Base-by-base conservation (phyloP, 2,113 vertebrate genomes). In the Malaclemys terrapin region DNA sequence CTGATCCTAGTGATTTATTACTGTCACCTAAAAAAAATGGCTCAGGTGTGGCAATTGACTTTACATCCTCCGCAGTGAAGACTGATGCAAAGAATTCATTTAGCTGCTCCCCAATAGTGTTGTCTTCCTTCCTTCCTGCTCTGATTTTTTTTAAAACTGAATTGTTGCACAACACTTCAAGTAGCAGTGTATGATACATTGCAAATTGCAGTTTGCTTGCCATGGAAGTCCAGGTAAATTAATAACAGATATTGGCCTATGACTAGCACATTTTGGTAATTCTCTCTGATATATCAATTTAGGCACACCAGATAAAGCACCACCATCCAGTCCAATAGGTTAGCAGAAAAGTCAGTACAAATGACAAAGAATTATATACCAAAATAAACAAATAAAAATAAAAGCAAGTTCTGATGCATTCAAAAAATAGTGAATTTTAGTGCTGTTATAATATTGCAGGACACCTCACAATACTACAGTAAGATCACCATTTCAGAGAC, bases 231-330 rank as follows among this genome's bases (percentile, higher is more conserved):
- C 54, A 56, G 54, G 24, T 22, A 22, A 56, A 56, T 56, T 22
- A 56, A 56, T 56, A 56, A 56, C 22, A 56, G 19, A 56, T 56
- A 56, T 59, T 59, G 79, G 81, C 56, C 88, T 29, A 6, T 1
- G 0, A 85, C 5, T 5, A 76, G 2, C 76, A 87, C 16, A 80
- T 52, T 49, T 45, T 8, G 5, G 10, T 59, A 20, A 59, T 69
- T 80, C 1, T 81, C 8, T 93, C 80, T 88, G 50, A 56, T 89
- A 11, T 45, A 5, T 27, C 72, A 25, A 0, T 69, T 91, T 35
- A 91, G 92, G 94, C 82, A 80, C 24, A 85, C 2, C 2, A 35
- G 0, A 0, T 0, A 0, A 88, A 95, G 8, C 92, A 47, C 57
- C 91, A 83, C 17, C 53, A 87, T 50, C 14, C 50, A 83, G 62